Percentiles rank a stretch among this genome's conserved stretches.
Conservation (phyloP, 1,140 invertebrate genomes). For the Hypothenemus hampei region DNA sequence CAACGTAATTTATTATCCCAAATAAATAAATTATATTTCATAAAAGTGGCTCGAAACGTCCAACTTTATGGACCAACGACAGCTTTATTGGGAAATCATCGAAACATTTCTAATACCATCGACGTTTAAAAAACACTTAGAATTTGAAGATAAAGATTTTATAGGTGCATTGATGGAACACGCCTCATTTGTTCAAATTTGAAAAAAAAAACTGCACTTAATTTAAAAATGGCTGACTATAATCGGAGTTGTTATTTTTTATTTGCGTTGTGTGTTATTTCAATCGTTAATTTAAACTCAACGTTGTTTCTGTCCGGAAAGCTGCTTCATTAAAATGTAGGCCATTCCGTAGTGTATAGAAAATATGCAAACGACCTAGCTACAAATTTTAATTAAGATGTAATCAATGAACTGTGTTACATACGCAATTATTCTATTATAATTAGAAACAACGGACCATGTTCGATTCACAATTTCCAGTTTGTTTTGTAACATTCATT, state of each 20-base stretch:
- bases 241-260: slow-evolving; percentile 7
- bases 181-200: background rate
- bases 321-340: slow-evolving; percentile 21
- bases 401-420: slow-evolving; percentile 13
- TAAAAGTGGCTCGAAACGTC: slow-evolving; percentile 22
- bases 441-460: too few species aligned
- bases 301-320: slow-evolving; percentile 10
- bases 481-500: too few species aligned
- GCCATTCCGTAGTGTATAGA: slow-evolving; percentile 16
- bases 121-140: background rate
- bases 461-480: too few species aligned
- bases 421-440: slow-evolving; percentile 7
- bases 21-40: slow-evolving; percentile 28
- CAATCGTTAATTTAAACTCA: slow-evolving; percentile 17
- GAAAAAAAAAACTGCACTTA: slow-evolving; percentile 7
- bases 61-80: slow-evolving; percentile 22
- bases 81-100: slow-evolving; percentile 22
- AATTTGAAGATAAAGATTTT: background rate
- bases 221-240: slow-evolving; percentile 18
- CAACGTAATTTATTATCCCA: slow-evolving; percentile 27
- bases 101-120: slow-evolving; percentile 14
- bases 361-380: slow-evolving; percentile 20
- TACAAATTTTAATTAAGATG: slow-evolving; percentile 25
- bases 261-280: too few species aligned
- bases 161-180: background rate